Evolutionary conservation across 2,888 invertebrate species (phyloP).

Genomic region (Bombylius major): DNA sequence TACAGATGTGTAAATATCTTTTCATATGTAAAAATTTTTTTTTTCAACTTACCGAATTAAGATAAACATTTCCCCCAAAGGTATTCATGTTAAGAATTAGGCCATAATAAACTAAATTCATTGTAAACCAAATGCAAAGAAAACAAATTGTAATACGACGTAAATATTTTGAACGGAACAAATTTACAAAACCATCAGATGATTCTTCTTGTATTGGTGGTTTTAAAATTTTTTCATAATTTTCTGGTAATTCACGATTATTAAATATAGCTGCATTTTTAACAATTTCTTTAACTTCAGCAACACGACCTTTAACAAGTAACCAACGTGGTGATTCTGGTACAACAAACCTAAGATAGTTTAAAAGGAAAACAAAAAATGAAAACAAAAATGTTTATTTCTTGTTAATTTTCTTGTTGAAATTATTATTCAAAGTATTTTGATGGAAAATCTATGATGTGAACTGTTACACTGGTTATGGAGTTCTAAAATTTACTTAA

Average conservation of each 20-base stretch:
- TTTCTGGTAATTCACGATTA: constrained; percentile 48
- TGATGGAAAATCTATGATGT: no score
- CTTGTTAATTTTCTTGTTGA: no score
- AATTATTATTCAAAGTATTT: no score
- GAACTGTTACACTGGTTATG: no score
- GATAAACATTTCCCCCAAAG: constrained; percentile 60
- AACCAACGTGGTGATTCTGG: constrained; percentile 75
- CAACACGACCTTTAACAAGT: constrained; percentile 55
- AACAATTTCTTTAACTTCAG: constrained; percentile 53
- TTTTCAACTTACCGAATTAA: constrained; percentile 48
- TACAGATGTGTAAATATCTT: no score
- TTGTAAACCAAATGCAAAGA: constrained; percentile 62
- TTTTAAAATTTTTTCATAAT: constrained; percentile 53
- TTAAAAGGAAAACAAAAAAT: no score
- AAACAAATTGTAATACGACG: constrained; percentile 56
- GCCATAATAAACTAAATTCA: constrained; percentile 40
- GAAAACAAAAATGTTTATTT: no score
- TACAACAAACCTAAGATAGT: constrained; percentile 48
- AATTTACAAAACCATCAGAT: constrained; percentile 46
- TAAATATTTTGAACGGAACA: constrained; percentile 51
- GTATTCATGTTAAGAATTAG: constrained; percentile 61
- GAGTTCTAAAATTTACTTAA: no score
- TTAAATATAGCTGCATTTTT: constrained; percentile 54
- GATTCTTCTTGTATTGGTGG: constrained; percentile 41
- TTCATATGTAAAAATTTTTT: no score